Evolutionary conservation across 1,140 invertebrate genomes (phyloP).

Genomic region (Lepidurus apus): DNA sequence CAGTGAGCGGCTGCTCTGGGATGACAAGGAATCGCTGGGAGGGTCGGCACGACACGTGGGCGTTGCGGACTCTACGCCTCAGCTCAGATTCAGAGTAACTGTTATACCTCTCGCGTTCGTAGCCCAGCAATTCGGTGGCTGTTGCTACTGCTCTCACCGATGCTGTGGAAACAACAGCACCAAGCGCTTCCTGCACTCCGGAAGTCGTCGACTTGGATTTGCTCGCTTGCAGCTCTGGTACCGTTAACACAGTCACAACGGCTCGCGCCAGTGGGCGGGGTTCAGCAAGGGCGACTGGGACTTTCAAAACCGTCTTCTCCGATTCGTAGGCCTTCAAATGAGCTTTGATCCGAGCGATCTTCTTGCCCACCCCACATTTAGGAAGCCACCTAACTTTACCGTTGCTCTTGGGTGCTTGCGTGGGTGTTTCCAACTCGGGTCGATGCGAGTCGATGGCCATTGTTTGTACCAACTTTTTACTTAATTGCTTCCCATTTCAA

Average conservation of each 20-base stretch:
- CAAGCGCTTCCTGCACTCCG: neutral
- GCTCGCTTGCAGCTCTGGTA: neutral
- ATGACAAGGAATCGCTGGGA: neutral
- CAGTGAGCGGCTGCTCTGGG: neutral
- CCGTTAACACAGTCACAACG: neutral
- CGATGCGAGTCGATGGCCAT: neutral
- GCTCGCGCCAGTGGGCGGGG: neutral
- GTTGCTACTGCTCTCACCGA: slow-evolving; percentile 12
- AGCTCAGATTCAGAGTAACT: slow-evolving; percentile 6
- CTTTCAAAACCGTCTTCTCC: neutral
- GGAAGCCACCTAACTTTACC: neutral
- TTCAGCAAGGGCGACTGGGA: neutral
- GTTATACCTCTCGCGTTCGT: slow-evolving; percentile 7
- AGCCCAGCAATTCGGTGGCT: neutral
- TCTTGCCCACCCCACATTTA: neutral
- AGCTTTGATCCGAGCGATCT: neutral
- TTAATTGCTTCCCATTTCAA: neutral
- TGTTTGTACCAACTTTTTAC: neutral
- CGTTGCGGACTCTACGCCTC: slow-evolving; percentile 6
- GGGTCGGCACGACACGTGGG: slow-evolving; percentile 3
- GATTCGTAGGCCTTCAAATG: neutral
- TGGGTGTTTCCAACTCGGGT: neutral
- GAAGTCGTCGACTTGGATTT: neutral
- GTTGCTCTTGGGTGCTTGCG: neutral
- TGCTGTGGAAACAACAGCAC: neutral